These are phyloP conservation scores for Alloplasta piceator DNA, from an alignment of 2,888 invertebrate genomes.

Conservation along the genomic window DNA sequence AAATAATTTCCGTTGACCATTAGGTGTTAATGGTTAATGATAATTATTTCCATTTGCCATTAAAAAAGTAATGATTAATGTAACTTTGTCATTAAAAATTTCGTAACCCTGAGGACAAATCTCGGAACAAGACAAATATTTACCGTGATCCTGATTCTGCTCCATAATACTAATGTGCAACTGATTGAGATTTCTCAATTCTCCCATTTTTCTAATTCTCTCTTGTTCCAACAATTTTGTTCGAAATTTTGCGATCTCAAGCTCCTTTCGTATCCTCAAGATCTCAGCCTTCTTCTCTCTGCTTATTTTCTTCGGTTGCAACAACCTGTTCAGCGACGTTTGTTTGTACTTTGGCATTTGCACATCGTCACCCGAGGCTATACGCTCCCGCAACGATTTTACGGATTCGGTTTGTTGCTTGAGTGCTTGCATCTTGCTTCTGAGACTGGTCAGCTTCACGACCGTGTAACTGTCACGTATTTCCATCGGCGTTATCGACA, in stretches of 20 bases:
- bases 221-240: constrained; percentile 89
- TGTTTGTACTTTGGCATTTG: constrained; percentile 78
- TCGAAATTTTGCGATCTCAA: constrained; percentile 89
- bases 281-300: constrained; percentile 88
- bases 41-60: no score
- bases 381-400: constrained; percentile 81
- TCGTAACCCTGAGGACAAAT: no score
- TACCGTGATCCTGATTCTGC: constrained; percentile 88
- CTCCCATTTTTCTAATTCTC: constrained; percentile 87
- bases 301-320: constrained; percentile 85
- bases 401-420: constrained; percentile 88
- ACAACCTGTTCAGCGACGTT: constrained; percentile 77
- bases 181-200: constrained; percentile 87
- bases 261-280: constrained; percentile 86
- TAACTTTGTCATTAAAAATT: no score
- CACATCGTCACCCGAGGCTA: constrained; percentile 83
- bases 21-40: no score
- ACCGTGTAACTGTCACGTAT: constrained; percentile 90
- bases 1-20: no score
- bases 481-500: constrained; percentile 83
- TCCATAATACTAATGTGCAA: constrained; percentile 87
- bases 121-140: not conserved
- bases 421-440: constrained; percentile 86
- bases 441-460: constrained; percentile 86
- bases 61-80: no score